phyloP scores from a whole-genome alignment of 2,888 invertebrate species.

The Nemurella pictetii region DNA sequence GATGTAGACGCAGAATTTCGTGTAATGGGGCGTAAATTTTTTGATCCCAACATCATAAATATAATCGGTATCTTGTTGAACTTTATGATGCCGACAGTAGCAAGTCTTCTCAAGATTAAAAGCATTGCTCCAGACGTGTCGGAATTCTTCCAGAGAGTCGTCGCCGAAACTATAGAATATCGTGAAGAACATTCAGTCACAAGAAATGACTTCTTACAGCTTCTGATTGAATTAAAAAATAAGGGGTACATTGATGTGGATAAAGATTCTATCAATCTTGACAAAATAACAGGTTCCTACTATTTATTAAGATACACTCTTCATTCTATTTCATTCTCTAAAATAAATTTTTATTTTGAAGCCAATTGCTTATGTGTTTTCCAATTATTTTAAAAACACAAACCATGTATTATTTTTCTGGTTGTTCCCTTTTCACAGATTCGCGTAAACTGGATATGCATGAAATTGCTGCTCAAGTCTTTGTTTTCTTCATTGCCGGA shows the following conservation, averaged over 20 bases:
- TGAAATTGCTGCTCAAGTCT: conserved; percentile 40
- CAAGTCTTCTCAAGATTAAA: background rate
- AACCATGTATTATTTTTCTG: too few species aligned
- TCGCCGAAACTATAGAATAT: conserved; percentile 33
- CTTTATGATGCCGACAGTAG: background rate
- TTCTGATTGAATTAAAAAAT: conserved; percentile 34
- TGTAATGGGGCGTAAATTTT: conserved; percentile 48
- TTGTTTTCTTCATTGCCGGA: conserved; percentile 46
- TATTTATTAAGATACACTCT: too few species aligned
- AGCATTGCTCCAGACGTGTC: conserved; percentile 3
- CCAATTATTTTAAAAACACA: too few species aligned
- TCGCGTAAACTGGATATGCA: background rate
- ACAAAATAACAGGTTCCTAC: background rate
- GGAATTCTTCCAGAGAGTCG: conserved; percentile 31
- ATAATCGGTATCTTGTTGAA: background rate
- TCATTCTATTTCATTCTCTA: too few species aligned
- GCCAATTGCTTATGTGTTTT: too few species aligned
- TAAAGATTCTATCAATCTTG: conserved; percentile 6
- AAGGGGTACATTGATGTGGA: background rate
- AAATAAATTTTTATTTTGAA: too few species aligned
- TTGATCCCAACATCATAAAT: background rate
- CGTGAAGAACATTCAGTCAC: conserved; percentile 30
- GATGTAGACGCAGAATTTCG: conserved; percentile 60
- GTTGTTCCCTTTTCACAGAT: too few species aligned
- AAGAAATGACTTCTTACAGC: conserved; percentile 36